Evolutionary conservation across 2,888 invertebrate genomes (phyloP), one percentile per base, ranked within the genome.

Genomic region (Drosophila algonquin): DNA sequence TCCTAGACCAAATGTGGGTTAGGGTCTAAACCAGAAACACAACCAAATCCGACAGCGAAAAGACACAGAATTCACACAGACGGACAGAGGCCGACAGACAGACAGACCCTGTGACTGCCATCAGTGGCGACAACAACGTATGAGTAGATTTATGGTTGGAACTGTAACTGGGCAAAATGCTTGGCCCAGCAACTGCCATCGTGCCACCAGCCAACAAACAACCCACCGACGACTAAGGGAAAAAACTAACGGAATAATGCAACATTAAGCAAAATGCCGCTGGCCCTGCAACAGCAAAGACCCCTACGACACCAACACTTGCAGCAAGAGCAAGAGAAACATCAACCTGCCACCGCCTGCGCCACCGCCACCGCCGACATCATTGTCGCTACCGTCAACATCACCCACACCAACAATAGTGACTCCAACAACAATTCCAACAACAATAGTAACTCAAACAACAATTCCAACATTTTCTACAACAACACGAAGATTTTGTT

Each of bases 221-320:
- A 53, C 53, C 18, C n/a, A 44, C 32, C 65, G 30, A 67, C 50
- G 65, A 47, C 64, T 45, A 53, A 60, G 79, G 76, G 77, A 78
- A 80, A 85, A 84, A 87, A 76, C 84, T 90, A 90, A 91, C 90
- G 91, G 91, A 84, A 90, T 90, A 90, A 88, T 90, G 90, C 89
- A 89, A 89, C 83, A 87, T 89, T 89, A 82, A 90, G 87, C 90
- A 90, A 90, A 90, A 90, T 90, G 90, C 84, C 90, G 89, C 89
- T 89, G 89, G 90, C 89, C 91, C 90, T 90, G 84, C 81, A 80
- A 78, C 82, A 80, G 77, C 81, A 83, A 76, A 87, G 82, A 77
- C 68, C 67, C 76, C 73, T 69, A 73, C 77, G 59, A 72, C 83
- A 68, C 56, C 86, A 75, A 45, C 63, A 58, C 48, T 71, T 47